Base-by-base conservation (phyloP, 2,888 invertebrate genomes). In the Clivina fossor region DNA sequence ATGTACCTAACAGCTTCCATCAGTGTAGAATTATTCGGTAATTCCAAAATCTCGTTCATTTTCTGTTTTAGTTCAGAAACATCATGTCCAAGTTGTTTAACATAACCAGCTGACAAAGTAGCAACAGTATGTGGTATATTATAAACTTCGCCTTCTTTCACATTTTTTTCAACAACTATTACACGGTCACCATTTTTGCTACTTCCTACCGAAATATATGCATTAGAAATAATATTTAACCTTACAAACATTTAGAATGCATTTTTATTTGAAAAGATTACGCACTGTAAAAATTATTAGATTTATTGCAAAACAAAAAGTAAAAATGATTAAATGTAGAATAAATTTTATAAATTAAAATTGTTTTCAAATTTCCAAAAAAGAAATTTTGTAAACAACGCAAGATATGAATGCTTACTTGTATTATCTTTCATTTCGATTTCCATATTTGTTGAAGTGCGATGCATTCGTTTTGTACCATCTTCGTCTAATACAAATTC, bases 11-110 rank as follows among this genome's bases (percentile, higher is more conserved):
- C 63, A 22, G 74, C 72, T 19, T 75, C 73, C 1, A 78, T 65
- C 24, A 79, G 65, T 3, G 75, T 75, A 1, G 70, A 58, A 60
- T 76, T 76, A 1, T 65, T 71, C 1, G 78, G 74, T 20, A 79
- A 57, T 4, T 71, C 71, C 8, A 65, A 64, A n/a, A 74, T 57
- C 58, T 73, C 72, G 20, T 61, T 60, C 2, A 74, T 60, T 60
- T 69, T 67, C 5, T 68, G 65, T 56, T 76, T 73, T n/a, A 79
- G 38, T 0, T 69, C 68, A 46, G 71, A 67, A 13, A 78, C 65
- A 28, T 74, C 73, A 2, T 68, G 61, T 56, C 74, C 68, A 8
- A 79, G 60, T 28, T 68, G 63, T 8, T 68, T 64, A 5, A 78
- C 63, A 19, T 64, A 61, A 8, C 65, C 65, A 57, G 66, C 68